Base-by-base conservation (phyloP, 2,113 vertebrate genomes). In the Mustela lutreola region DNA sequence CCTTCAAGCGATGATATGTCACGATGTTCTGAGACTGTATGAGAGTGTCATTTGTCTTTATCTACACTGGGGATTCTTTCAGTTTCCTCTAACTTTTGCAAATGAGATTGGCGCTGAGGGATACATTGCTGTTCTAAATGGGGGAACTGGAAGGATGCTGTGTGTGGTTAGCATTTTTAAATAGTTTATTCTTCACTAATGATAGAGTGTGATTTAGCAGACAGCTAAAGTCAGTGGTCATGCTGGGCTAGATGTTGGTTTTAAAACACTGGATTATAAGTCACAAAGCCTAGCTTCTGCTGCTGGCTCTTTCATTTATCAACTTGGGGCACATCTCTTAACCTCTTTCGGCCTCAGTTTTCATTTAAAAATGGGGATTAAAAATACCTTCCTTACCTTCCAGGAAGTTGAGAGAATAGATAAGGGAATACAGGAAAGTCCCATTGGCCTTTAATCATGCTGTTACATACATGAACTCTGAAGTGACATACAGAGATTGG, bases 281-380 rank as follows among this genome's bases (percentile, higher is more conserved):
- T 84, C 73, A 97, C 39, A 93, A 82, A 83, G 26, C 60, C 45
- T 58, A 45, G 36, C 45, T 95, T 81, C 22, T 81, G 26, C 71
- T 84, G 79, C 58, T 92, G 42, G 36, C 12, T 92, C 4, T 94
- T 80, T 58, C 50, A 58, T 78, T 88, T 91, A 24, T 86, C 81
- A 76, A 87, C 87, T 90, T 91, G 58, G 36, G 73, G 33, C 16
- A 71, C 87, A 28, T 95, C 36, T 95, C 62, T 88, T 80, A 71
- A 62, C 70, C 48, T 96, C 42, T 88, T 95, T 84, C 65, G 80
- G 14, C 84, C 48, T 97, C 26, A 11, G n/a, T 97, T 95, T 97
- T 94, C 48, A 87, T 95, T 58, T 84, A 53, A 94, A 94, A 94
- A 76, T 80, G 19, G 18, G 11, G 12, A 67, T 28, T 97, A 73